phyloP scores from a whole-genome alignment of 2,113 vertebrate species.

The Brachyhypopomus occidentalis region DNA sequence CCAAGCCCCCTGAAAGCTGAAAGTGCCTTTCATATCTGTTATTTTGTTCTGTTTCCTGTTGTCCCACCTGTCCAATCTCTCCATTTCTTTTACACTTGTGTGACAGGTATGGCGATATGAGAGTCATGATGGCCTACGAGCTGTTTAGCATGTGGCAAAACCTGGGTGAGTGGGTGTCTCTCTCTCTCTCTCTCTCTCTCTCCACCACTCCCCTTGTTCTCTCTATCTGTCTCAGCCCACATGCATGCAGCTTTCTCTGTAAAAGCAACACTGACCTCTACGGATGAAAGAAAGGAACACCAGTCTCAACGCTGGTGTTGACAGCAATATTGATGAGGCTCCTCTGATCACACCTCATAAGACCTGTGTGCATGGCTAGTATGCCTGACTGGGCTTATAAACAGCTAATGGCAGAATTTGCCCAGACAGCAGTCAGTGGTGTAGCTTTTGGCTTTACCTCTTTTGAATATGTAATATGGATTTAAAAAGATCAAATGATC shows the following conservation, averaged over 20 bases:
- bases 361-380: background rate
- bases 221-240: constrained; percentile 7
- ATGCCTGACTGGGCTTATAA: background rate
- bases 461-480: background rate
- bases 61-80: background rate
- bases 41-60: background rate
- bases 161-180: constrained; percentile 44
- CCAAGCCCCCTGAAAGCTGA: too few species aligned
- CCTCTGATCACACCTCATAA: background rate
- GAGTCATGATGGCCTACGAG: constrained; percentile 90
- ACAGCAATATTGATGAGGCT: background rate
- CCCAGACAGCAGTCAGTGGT: background rate
- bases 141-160: constrained; percentile 92
- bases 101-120: constrained; percentile 84
- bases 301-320: background rate
- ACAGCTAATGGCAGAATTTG: background rate
- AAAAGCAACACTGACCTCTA: constrained; percentile 52
- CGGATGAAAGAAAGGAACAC: constrained; percentile 14
- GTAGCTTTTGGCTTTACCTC: background rate
- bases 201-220: background rate
- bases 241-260: background rate
- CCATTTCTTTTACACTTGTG: constrained; percentile 2
- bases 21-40: too few species aligned
- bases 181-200: constrained; percentile 47
- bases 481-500: background rate